Evolutionary conservation across 2,113 vertebrate species (phyloP).

Genomic region (Podiceps cristatus): DNA sequence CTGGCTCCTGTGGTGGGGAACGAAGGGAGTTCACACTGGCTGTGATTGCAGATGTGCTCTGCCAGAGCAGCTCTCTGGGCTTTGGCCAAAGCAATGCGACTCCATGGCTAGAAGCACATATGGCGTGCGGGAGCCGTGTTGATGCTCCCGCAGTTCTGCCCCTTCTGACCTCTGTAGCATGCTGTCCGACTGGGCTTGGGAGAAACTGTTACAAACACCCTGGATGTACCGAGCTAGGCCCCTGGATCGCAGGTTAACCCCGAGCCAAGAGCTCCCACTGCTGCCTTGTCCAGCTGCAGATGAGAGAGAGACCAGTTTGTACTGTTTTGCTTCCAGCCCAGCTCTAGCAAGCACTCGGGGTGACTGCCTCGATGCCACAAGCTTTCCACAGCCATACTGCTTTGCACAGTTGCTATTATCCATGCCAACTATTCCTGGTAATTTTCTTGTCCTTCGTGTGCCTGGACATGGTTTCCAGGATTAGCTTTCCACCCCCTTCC

Average conservation of each 20-base stretch:
- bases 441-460: neutral
- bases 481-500: neutral
- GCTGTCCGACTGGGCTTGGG: neutral
- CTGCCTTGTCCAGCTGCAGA: neutral
- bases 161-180: neutral
- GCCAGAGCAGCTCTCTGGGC: neutral
- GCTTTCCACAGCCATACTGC: neutral
- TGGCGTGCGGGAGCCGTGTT: rapidly evolving
- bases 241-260: neutral
- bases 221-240: rapidly evolving
- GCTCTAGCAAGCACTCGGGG: rapidly evolving
- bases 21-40: neutral
- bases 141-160: neutral
- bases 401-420: neutral
- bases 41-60: neutral
- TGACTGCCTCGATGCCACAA: neutral
- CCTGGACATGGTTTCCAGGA: neutral
- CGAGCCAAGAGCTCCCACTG: neutral
- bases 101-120: neutral
- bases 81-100: neutral
- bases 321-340: neutral
- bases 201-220: neutral
- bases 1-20: neutral
- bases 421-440: rapidly evolving
- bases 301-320: neutral